phyloP scores from a whole-genome alignment of 1,140 invertebrate species.

The Aphaenogaster ashmeadi region DNA sequence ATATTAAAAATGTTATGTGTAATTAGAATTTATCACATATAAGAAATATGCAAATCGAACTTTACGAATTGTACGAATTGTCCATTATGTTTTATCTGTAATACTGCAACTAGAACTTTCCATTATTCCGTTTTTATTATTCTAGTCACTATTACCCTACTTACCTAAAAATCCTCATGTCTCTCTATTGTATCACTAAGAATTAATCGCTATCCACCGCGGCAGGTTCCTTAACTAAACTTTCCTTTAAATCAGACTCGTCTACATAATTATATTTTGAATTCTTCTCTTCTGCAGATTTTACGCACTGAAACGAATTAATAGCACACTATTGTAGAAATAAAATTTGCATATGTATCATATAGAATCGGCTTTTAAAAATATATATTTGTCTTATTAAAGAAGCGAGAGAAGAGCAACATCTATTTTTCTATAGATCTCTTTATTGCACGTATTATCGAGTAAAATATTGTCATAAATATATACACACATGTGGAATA shows the following conservation, averaged over 20 bases:
- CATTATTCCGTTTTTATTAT: slow-evolving; percentile 60
- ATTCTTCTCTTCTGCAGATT: slow-evolving; percentile 85
- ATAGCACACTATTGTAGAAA: neutral
- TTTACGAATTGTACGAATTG: slow-evolving; percentile 49
- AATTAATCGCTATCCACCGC: slow-evolving; percentile 85
- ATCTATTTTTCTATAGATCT: neutral
- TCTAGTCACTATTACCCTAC: slow-evolving; percentile 6
- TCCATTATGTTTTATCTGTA: slow-evolving; percentile 28
- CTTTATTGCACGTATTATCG: neutral
- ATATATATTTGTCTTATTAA: neutral
- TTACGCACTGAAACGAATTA: slow-evolving; percentile 82
- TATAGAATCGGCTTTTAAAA: neutral
- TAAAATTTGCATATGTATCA: neutral
- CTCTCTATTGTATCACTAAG: slow-evolving; percentile 61
- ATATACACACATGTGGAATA: neutral
- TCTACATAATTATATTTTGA: slow-evolving; percentile 85
- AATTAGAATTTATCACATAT: slow-evolving; percentile 52
- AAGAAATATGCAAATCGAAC: slow-evolving; percentile 50
- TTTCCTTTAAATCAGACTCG: slow-evolving; percentile 84
- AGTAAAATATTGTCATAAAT: slow-evolving; percentile 15
- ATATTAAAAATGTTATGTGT: slow-evolving; percentile 33
- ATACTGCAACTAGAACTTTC: slow-evolving; percentile 53
- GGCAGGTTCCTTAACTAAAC: slow-evolving; percentile 78
- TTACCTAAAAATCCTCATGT: slow-evolving; percentile 45
- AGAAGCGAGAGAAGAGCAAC: neutral